Percentiles rank a stretch among this genome's conserved stretches.
Evolutionary conservation across 2,797 vertebrate genomes (phyloP).

Genomic region (Amblyraja radiata): DNA sequence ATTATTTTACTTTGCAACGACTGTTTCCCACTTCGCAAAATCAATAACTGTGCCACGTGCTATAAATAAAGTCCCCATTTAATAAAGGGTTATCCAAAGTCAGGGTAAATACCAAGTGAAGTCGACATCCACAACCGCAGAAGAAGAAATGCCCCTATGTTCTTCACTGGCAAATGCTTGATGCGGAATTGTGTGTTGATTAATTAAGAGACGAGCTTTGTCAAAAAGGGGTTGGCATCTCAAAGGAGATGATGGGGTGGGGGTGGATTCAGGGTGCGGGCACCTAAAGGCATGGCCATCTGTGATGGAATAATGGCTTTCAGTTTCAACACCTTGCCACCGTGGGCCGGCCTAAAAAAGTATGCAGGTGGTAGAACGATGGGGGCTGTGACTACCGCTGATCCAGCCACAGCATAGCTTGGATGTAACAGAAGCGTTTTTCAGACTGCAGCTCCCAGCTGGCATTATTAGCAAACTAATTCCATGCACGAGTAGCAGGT

Average conservation of each 20-base stretch:
- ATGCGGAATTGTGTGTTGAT: background rate
- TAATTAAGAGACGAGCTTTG: background rate
- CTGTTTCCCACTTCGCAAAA: slow-evolving; percentile 7
- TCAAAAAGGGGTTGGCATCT: background rate
- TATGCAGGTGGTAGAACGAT: background rate
- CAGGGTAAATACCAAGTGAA: background rate
- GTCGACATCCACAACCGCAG: background rate
- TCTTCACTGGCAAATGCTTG: background rate
- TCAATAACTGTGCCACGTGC: slow-evolving; percentile 16
- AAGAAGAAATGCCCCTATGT: background rate
- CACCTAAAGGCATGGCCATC: background rate
- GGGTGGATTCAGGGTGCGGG: background rate
- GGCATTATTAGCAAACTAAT: slow-evolving; percentile 1
- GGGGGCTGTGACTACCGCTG: background rate
- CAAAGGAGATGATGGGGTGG: background rate
- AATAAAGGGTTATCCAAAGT: background rate
- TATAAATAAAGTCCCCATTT: slow-evolving; percentile 10
- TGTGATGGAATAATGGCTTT: too few species aligned
- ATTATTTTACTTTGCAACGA: slow-evolving; percentile 22
- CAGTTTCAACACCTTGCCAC: background rate
- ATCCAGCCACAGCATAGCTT: background rate
- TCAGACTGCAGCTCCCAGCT: background rate
- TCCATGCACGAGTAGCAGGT: slow-evolving; percentile 17
- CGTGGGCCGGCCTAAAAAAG: background rate
- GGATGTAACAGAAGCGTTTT: background rate